Evolutionary conservation across 2,113 vertebrate species (phyloP), one percentile per base, ranked within the genome.

Genomic region (Antennarius striatus): DNA sequence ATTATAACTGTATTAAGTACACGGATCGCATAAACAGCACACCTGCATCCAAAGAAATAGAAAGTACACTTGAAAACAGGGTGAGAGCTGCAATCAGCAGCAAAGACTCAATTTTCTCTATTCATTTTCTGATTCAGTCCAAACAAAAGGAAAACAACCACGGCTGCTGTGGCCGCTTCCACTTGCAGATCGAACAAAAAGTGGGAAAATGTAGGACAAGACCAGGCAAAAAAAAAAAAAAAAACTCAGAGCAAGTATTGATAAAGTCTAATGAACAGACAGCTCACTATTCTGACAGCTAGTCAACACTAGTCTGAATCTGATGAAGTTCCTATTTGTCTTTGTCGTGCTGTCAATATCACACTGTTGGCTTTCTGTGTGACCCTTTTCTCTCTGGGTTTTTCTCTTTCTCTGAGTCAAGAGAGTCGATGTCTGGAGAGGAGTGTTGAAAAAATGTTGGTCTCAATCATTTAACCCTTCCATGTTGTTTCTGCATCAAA

Each of bases 211-310:
- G 30, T 12, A 57, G 79, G 60, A 77, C 54, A 67, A 32, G 65
- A 51, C 5, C 32, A 36, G 32, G 77, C 73, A 2, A 22, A 22
- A 22, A 22, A 22, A 2, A 22, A 22, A 22, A 22, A 22, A 36
- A 4, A 7, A 7, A 2, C 32, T 3, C 74, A 32, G n/a, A 48
- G 79, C 55, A 68, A 60, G 80, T 63, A 79, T 80, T 75, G 81
- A 90, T 49, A 60, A 51, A 74, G 60, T 64, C 36, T 76, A 71
- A 83, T 76, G 71, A 53, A 56, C 62, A 63, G 68, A 69, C 57
- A 52, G 52, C 52, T 80, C 76, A 64, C 83, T 78, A 60, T 75
- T 63, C 59, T 75, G 73, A 61, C 59, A 68, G 66, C 71, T 50
- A 47, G 54, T 28, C 61, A 36, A 36, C 62, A 56, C 46, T 60